phyloP scores from a whole-genome alignment of 2,888 invertebrate genomes.

The Megalurothrips usitatus region DNA sequence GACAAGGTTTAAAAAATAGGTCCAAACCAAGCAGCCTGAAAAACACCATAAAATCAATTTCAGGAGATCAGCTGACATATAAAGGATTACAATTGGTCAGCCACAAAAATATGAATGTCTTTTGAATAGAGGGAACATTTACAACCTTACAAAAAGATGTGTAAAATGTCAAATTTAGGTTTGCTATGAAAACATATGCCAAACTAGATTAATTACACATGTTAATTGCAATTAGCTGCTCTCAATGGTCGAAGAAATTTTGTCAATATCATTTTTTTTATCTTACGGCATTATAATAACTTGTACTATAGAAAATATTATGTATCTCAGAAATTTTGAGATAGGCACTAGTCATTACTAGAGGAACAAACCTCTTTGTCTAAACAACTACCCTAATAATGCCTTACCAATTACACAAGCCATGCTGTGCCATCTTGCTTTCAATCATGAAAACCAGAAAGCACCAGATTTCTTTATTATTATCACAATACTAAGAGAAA shows the following conservation, averaged over 20 bases:
- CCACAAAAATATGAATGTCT: not conserved
- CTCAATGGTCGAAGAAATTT: not conserved
- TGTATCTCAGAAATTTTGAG: not conserved
- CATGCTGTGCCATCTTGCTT: not conserved
- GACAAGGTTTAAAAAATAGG: not conserved
- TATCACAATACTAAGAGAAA: slow-evolving; percentile 22
- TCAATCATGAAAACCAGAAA: slow-evolving; percentile 18
- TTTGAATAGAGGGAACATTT: not conserved
- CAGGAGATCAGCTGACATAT: too few relatives aligned
- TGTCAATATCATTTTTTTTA: not conserved
- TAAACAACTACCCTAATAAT: not conserved
- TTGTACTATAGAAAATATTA: slow-evolving; percentile 5
- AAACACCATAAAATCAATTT: too few relatives aligned
- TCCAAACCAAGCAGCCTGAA: not conserved
- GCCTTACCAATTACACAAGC: not conserved
- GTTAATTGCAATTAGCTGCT: not conserved
- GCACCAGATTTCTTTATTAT: slow-evolving; percentile 11
- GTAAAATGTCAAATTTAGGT: not conserved
- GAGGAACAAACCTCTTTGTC: not conserved
- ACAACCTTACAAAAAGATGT: not conserved
- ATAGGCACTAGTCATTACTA: slow-evolving; percentile 6
- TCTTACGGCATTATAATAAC: not conserved
- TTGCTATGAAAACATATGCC: not conserved
- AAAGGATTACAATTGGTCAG: not conserved
- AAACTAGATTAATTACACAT: not conserved